These are phyloP conservation scores for Lucinisca nassula DNA, from an alignment of 2,888 invertebrate genomes.

Conservation along the genomic window DNA sequence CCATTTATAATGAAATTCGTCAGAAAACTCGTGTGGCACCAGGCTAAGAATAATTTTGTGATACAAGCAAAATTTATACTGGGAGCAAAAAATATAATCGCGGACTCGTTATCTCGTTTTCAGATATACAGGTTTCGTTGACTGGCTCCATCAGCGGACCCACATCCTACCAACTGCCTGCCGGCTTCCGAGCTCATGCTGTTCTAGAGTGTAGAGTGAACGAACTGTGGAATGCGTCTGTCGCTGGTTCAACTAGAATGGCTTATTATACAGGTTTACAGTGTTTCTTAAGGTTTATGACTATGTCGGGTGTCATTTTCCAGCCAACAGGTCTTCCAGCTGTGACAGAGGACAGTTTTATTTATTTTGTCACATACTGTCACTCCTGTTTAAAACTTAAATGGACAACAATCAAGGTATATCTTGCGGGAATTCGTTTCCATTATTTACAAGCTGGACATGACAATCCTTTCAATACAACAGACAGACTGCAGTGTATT, in stretches of 20 bases:
- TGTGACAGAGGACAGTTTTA: neutral
- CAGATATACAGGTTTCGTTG: neutral
- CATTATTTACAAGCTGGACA: neutral
- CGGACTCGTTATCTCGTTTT: neutral
- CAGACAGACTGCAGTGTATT: conserved; percentile 17
- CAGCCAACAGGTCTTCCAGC: neutral
- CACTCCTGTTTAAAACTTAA: neutral
- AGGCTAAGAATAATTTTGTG: neutral
- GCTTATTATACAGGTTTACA: neutral
- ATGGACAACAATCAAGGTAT: conserved; percentile 26
- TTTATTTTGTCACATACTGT: conserved; percentile 14
- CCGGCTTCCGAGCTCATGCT: neutral
- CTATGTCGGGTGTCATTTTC: neutral
- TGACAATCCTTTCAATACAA: neutral
- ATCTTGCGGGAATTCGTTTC: conserved; percentile 20
- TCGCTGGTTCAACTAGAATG: neutral
- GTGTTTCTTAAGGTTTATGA: neutral
- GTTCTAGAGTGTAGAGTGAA: neutral
- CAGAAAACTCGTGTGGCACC: conserved; percentile 11
- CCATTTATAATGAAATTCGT: conserved; percentile 31
- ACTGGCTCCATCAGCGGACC: neutral
- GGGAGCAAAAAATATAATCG: neutral
- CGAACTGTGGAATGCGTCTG: neutral
- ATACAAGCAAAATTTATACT: neutral
- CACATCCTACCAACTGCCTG: neutral